Percentiles rank a stretch among this genome's conserved stretches.
These are phyloP conservation scores for Riptortus pedestris DNA, from an alignment of 1,140 invertebrate genomes.

Conservation along the genomic window DNA sequence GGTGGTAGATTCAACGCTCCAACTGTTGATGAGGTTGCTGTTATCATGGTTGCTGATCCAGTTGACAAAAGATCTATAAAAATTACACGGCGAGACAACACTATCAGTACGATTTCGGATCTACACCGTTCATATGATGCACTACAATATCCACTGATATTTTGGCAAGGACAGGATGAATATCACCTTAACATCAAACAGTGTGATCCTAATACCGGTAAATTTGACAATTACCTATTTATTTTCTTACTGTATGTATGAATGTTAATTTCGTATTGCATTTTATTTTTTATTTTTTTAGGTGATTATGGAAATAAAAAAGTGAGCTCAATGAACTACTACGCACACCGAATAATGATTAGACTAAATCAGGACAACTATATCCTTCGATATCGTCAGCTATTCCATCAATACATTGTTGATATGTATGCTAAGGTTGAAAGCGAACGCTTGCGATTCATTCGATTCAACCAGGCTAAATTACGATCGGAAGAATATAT, in stretches of 20 bases:
- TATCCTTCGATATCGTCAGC: background rate
- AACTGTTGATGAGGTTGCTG: slow-evolving; percentile 33
- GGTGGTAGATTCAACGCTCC: too few species aligned
- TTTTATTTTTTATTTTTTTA: background rate
- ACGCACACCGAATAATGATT: too few species aligned
- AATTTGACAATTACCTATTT: background rate
- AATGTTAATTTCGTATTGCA: background rate
- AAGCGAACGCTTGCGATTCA: slow-evolving; percentile 37
- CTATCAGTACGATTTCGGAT: slow-evolving; percentile 36
- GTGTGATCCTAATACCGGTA: background rate
- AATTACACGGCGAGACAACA: slow-evolving; percentile 18
- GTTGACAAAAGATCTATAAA: slow-evolving; percentile 34
- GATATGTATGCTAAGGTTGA: slow-evolving; percentile 44
- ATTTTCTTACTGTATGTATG: background rate
- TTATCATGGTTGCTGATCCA: slow-evolving; percentile 32
- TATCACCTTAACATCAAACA: slow-evolving; percentile 28
- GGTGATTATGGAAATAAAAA: background rate
- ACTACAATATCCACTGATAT: slow-evolving; percentile 42
- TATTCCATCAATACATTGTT: too few species aligned
- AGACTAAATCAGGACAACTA: background rate
- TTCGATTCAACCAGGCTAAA: slow-evolving; percentile 39
- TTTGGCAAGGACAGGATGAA: slow-evolving; percentile 37
- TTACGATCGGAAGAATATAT: slow-evolving; percentile 39
- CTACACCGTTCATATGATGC: slow-evolving; percentile 40
- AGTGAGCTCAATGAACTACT: background rate